A percentile compares a stretch with the other conserved stretches of the same genome.
Evolutionary conservation across 2,113 vertebrate species (phyloP).

Genomic region (Nothocercus julius): DNA sequence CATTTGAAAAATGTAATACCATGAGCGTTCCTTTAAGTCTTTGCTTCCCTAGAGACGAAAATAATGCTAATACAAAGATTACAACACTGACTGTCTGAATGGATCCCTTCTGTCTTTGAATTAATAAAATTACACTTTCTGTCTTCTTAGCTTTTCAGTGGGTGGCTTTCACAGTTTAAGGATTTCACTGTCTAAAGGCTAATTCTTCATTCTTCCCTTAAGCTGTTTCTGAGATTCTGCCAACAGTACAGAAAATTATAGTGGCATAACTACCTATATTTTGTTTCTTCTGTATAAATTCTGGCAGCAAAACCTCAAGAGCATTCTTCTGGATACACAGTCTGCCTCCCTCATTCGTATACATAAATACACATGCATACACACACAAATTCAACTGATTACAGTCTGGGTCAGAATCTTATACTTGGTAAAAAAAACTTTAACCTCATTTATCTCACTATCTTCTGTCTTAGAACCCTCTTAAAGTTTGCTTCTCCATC

Average conservation of each 20-base stretch:
- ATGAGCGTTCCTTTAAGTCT: slow-evolving; percentile 24
- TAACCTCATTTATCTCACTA: neutral
- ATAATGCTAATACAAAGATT: slow-evolving; percentile 10
- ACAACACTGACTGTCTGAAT: neutral
- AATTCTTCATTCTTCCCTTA: neutral
- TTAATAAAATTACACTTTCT: slow-evolving; percentile 18
- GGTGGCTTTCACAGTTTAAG: neutral
- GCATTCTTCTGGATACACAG: neutral
- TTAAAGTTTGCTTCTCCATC: neutral
- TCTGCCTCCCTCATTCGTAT: neutral
- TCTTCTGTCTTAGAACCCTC: neutral
- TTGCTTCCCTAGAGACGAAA: slow-evolving; percentile 36
- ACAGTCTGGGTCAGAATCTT: neutral
- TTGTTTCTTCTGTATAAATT: neutral
- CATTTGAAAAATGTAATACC: slow-evolving; percentile 51
- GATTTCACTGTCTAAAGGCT: neutral
- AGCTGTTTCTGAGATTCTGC: neutral
- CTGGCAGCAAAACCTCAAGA: neutral
- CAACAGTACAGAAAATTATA: neutral
- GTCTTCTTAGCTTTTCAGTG: neutral
- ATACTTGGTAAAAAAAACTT: neutral
- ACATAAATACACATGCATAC: neutral
- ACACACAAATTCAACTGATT: neutral
- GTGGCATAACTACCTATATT: neutral
- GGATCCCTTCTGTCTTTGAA: slow-evolving; percentile 23